Conservation (phyloP, 2,797 vertebrate genomes). For the Takifugu rubripes region DNA sequence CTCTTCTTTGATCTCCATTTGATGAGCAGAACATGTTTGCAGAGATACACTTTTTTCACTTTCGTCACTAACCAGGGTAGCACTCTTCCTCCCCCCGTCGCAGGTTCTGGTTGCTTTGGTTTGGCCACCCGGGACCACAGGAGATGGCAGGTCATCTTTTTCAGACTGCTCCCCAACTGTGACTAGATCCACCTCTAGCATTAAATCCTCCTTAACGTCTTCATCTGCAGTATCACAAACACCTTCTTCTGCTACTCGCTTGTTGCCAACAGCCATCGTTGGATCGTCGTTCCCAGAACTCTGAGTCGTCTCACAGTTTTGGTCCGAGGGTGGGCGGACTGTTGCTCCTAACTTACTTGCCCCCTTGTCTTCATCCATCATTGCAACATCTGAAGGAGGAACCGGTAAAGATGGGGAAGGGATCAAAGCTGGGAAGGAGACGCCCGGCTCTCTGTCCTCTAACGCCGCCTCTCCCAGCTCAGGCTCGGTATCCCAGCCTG, state of each 20-base stretch:
- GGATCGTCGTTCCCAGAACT: conserved; percentile 17
- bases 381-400: conserved; percentile 43
- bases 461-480: conserved; percentile 66
- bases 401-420: conserved; percentile 72
- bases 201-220: conserved; percentile 71
- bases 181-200: conserved; percentile 73
- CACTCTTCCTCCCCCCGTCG: conserved; percentile 9
- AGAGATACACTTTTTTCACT: conserved; percentile 26
- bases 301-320: conserved; percentile 8
- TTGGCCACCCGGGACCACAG: conserved; percentile 24
- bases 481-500: conserved; percentile 76
- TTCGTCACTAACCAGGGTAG: conserved; percentile 17
- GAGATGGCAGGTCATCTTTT: conserved; percentile 27
- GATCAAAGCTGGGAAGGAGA: conserved; percentile 78
- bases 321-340: conserved; percentile 16
- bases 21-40: conserved; percentile 57
- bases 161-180: conserved; percentile 70
- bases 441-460: conserved; percentile 62
- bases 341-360: conserved; percentile 12
- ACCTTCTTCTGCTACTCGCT: conserved; percentile 22
- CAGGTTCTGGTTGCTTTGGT: conserved; percentile 19
- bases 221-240: conserved; percentile 48
- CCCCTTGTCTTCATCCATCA: conserved; percentile 30
- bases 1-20: conserved; percentile 71
- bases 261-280: conserved; percentile 19